Evolutionary conservation across 2,113 vertebrate species (phyloP).

Genomic region (Bettongia penicillata): DNA sequence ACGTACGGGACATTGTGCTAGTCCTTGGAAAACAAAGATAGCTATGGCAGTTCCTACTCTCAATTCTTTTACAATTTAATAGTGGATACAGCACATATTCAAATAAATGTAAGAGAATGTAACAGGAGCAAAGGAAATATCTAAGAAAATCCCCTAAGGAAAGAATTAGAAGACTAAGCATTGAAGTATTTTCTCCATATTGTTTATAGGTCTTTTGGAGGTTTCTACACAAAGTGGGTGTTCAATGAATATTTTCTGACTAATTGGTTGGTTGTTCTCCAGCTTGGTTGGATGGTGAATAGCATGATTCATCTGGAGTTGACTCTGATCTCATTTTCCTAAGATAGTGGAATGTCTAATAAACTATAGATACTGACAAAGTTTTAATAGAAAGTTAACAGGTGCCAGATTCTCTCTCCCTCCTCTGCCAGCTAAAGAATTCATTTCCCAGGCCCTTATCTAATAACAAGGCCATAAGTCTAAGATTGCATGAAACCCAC

Average conservation of each 20-base stretch:
- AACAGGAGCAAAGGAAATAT: neutral
- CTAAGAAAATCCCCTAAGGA: neutral
- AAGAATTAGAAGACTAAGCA: neutral
- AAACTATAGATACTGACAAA: neutral
- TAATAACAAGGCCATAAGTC: neutral
- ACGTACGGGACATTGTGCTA: neutral
- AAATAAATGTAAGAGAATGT: neutral
- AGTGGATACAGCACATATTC: neutral
- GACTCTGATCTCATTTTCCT: neutral
- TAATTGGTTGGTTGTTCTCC: conserved; percentile 1
- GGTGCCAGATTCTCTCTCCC: neutral
- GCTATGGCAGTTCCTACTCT: neutral
- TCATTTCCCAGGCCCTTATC: neutral
- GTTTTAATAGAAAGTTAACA: neutral
- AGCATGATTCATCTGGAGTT: neutral
- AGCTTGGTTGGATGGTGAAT: neutral
- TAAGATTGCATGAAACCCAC: neutral
- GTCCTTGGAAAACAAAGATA: neutral
- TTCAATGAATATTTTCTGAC: neutral
- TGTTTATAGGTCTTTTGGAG: neutral
- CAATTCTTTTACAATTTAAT: neutral
- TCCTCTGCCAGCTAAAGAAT: neutral
- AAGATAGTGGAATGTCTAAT: neutral
- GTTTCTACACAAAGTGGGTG: neutral
- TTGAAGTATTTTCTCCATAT: neutral